Base-by-base conservation (phyloP, 2,113 vertebrate species). In the Perognathus longimembris region DNA sequence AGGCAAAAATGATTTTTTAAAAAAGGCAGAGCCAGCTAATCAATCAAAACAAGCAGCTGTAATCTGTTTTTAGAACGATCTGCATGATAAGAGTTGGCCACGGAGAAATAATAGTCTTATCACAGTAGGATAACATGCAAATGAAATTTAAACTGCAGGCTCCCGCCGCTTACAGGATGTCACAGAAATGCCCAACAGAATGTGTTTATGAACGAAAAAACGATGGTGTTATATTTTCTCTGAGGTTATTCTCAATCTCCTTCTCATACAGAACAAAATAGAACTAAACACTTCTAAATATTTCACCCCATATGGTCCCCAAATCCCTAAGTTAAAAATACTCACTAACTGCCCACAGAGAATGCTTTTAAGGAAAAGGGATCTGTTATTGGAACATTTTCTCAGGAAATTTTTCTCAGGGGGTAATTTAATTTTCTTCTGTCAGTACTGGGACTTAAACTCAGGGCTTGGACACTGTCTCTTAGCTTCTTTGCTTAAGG, bases 51-150 rank as follows among this genome's bases (percentile, higher is more conserved):
- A 86, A 90, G 86, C 83, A 89, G 38, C 76, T 92, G 36, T 89
- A 92, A 96, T 95, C 82, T 97, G 95, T 92, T 94, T 90, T 93
- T 90, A 77, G 91, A 80, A 64, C 82, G 61, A 95, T 91, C 88
- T 94, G 73, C 86, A 66, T 38, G 88, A 90, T 93, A 94, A 92
- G 28, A 90, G 78, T 76, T 77, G 66, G 84, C 91, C 38, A 42
- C 90, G 86, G 89, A 93, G 92, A 96, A 94, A 94, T 95, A 90
- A 93, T 96, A 54, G 95, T 95, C 63, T 87, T 32, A 88, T 89
- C 92, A 71, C 90, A 86, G 83, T 86, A 76, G 93, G 90, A 89
- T 94, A 88, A 95, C 14, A 93, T 86, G 86, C 88, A 94, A 94
- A 96, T 93, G 50, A 79, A 93, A 84, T 81, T 76, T 92, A 92